phyloP scores from a whole-genome alignment of 2,888 invertebrate genomes.

The Cataglyphis albicans region DNA sequence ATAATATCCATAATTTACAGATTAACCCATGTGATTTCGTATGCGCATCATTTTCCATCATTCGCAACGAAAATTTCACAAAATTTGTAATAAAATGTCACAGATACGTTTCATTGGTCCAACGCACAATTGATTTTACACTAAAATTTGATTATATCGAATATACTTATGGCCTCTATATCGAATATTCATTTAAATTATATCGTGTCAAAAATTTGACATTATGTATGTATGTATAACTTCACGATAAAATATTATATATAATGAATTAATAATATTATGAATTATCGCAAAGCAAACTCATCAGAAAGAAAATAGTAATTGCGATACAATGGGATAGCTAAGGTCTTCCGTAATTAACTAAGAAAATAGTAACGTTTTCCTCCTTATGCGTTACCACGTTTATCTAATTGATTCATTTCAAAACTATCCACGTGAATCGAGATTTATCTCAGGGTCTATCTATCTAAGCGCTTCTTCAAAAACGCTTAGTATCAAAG shows the following conservation, averaged over 20 bases:
- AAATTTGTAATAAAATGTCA: background rate
- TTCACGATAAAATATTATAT: background rate
- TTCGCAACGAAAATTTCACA: constrained; percentile 10
- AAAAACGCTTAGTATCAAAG: background rate
- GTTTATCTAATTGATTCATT: background rate
- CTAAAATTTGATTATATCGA: background rate
- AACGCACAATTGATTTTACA: background rate
- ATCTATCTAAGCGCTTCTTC: background rate
- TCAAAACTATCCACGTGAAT: background rate
- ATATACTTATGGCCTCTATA: constrained; percentile 3
- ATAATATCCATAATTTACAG: constrained; percentile 8
- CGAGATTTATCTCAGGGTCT: background rate
- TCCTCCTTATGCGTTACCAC: background rate
- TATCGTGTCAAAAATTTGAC: constrained; percentile 1
- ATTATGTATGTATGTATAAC: background rate
- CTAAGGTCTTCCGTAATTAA: background rate
- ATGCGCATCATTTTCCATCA: background rate
- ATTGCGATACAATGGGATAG: background rate
- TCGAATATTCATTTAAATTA: constrained; percentile 29
- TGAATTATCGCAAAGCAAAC: background rate
- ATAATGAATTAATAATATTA: constrained; percentile 21
- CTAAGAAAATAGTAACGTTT: background rate
- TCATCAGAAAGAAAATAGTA: background rate
- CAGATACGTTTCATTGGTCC: background rate
- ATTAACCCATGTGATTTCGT: background rate